A percentile compares a stretch with the other conserved stretches of the same genome.
phyloP scores from a whole-genome alignment of 2,888 invertebrate species.

The Eristalis pertinax region DNA sequence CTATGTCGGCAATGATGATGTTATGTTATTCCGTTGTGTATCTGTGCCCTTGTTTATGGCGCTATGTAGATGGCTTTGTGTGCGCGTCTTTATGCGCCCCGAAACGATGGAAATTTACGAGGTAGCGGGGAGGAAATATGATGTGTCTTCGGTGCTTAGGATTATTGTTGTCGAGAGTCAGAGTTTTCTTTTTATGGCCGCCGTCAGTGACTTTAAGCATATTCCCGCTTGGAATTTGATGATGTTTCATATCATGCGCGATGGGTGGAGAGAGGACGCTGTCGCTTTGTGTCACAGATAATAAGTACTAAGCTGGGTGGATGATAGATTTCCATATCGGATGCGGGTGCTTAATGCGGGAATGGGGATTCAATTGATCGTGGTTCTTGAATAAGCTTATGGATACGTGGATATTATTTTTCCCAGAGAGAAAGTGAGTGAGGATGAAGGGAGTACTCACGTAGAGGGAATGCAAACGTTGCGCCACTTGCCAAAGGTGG shows the following conservation, averaged over 20 bases:
- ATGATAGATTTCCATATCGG: slow-evolving; percentile 19
- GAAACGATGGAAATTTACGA: slow-evolving; percentile 43
- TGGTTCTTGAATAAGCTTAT: neutral
- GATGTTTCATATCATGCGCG: slow-evolving; percentile 33
- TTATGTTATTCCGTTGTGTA: slow-evolving; percentile 23
- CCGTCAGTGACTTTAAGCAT: slow-evolving; percentile 39
- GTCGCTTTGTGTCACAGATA: slow-evolving; percentile 5
- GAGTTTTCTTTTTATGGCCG: slow-evolving; percentile 48
- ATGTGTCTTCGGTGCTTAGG: slow-evolving; percentile 49
- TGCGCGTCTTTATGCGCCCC: slow-evolving; percentile 27
- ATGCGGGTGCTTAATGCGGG: slow-evolving; percentile 19
- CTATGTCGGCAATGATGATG: slow-evolving; percentile 46
- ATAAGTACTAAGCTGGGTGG: slow-evolving; percentile 1
- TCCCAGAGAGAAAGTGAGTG: no score
- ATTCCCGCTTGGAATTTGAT: slow-evolving; percentile 36
- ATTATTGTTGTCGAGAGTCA: slow-evolving; percentile 61
- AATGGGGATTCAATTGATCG: slow-evolving; percentile 31
- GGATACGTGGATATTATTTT: no score
- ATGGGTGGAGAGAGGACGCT: neutral
- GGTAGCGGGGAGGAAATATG: slow-evolving; percentile 36
- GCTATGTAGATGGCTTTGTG: neutral
- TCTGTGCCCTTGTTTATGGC: neutral
- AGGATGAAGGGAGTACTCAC: neutral
- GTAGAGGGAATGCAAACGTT: no score
- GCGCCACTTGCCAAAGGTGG: no score